Percentiles rank a stretch among this genome's conserved stretches.
These are phyloP conservation scores for Phyllotreta striolata DNA, from an alignment of 2,888 invertebrate genomes.

Conservation along the genomic window DNA sequence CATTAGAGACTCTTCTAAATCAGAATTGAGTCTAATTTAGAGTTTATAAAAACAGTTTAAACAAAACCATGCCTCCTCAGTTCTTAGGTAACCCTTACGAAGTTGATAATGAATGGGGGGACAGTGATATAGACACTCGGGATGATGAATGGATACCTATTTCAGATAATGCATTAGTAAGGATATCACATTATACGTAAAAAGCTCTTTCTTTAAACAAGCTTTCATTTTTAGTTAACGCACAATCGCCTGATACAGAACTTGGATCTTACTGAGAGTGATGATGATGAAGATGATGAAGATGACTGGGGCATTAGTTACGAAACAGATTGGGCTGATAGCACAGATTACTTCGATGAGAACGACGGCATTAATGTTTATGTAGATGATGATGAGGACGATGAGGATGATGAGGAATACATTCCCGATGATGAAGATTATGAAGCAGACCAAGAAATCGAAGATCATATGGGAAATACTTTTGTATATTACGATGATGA, in stretches of 20 bases:
- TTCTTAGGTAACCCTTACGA: constrained; percentile 47
- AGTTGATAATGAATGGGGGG: constrained; percentile 36
- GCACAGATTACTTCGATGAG: constrained; percentile 21
- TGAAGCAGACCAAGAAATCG: constrained; percentile 28
- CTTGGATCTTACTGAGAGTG: not conserved
- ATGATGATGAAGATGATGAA: not conserved
- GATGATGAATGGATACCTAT: constrained; percentile 37
- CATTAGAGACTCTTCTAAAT: constrained; percentile 36
- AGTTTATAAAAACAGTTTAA: no score
- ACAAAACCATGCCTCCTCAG: constrained; percentile 38
- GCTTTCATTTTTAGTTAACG: not conserved
- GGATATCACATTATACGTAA: constrained; percentile 3
- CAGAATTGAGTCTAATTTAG: constrained; percentile 29
- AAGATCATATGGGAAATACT: constrained; percentile 8
- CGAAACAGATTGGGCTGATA: constrained; percentile 2
- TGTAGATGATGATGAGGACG: constrained; percentile 15
- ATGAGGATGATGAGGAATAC: constrained; percentile 34
- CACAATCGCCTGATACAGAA: not conserved
- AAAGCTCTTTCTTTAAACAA: not conserved
- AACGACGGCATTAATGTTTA: constrained; percentile 19
- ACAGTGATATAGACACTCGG: constrained; percentile 36
- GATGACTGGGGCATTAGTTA: not conserved
- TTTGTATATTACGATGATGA: constrained; percentile 26
- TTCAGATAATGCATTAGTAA: constrained; percentile 31
- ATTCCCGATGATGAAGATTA: constrained; percentile 36